Evolutionary conservation across 1,140 invertebrate genomes (phyloP), one percentile per base, ranked within the genome.

Genomic region (Trachelipus rathkii): DNA sequence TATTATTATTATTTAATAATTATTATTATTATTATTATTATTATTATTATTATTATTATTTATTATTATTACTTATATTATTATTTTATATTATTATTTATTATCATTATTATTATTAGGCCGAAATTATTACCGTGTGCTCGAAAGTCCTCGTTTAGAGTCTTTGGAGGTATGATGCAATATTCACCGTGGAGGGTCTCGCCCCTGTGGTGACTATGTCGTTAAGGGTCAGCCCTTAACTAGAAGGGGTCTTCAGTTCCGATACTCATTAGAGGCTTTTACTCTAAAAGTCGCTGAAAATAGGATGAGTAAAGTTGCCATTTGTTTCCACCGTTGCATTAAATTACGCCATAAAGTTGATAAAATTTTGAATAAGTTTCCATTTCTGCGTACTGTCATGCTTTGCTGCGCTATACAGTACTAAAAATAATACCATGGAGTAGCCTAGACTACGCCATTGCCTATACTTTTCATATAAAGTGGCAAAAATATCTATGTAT

Each of bases 221-320:
- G 85, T 92, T 69, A n/a, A 85, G 88, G 53, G 87, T 92, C 90
- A 82, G 90, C 91, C 67, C 88, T 89, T 76, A 92, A 92, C 83
- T 88, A 88, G 46, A 90, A 89, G 81, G 92, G 92, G 46, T 86
- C 87, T 71, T 92, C 91, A 83, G 87, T 89, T 33, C 87, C 89
- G 71, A 78, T 82, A n/a, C 10, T 78, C 76, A 44, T 71, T 82
- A 45, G 82, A 81, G 81, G 91, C 92, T 33, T 89, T 89, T 82
- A 85, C 92, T 71, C 78, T 79, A 4, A 79, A 79, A 71, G 78
- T 79, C 0, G 78, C 78, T 1, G 78, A 79, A 66, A 79, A 79
- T 21, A 76, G 78, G 44, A 79, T 79, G 78, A 79, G 78, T 79
- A 60, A 77, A 75, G 76, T 44, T 44, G 10, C 0, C 15, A 66